Evolutionary conservation across 2,797 vertebrate genomes (phyloP).

Genomic region (Brachymystax lenok): DNA sequence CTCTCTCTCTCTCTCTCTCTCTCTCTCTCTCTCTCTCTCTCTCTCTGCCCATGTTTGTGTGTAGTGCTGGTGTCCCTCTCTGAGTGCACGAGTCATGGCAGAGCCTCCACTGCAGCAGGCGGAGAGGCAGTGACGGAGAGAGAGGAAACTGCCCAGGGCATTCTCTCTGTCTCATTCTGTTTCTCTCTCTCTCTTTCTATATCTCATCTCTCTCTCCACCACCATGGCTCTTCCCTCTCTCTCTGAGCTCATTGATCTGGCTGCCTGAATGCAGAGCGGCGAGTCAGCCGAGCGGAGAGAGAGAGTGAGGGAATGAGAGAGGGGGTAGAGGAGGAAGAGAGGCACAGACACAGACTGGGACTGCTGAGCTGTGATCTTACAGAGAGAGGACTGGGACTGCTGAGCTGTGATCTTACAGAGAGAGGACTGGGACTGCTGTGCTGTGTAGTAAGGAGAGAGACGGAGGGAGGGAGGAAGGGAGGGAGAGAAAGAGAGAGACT

Average conservation of each 20-base stretch:
- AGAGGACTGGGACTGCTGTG: neutral
- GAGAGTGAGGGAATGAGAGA: constrained; percentile 33
- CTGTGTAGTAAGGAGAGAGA: neutral
- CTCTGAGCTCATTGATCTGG: constrained; percentile 58
- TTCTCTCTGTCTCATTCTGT: neutral
- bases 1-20: too few species aligned
- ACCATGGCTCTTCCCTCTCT: constrained; percentile 29
- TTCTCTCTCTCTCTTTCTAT: too few species aligned
- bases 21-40: too few species aligned
- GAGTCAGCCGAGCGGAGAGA: constrained; percentile 62
- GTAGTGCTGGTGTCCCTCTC: constrained; percentile 10
- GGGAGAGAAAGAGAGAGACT: neutral
- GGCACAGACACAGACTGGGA: constrained; percentile 24
- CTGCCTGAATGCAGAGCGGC: constrained; percentile 59
- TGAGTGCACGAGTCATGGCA: constrained; percentile 27
- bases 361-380: too few species aligned
- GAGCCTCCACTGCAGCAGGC: constrained; percentile 29
- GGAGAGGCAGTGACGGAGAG: constrained; percentile 9
- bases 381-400: too few species aligned
- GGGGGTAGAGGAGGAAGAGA: constrained; percentile 14
- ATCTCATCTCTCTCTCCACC: neutral
- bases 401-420: neutral
- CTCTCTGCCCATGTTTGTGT: neutral
- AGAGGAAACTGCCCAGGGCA: constrained; percentile 26
- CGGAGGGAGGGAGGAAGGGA: neutral